Percentiles rank a stretch among this genome's conserved stretches.
phyloP scores from a whole-genome alignment of 2,113 vertebrate genomes.

The Spermophilus dauricus region DNA sequence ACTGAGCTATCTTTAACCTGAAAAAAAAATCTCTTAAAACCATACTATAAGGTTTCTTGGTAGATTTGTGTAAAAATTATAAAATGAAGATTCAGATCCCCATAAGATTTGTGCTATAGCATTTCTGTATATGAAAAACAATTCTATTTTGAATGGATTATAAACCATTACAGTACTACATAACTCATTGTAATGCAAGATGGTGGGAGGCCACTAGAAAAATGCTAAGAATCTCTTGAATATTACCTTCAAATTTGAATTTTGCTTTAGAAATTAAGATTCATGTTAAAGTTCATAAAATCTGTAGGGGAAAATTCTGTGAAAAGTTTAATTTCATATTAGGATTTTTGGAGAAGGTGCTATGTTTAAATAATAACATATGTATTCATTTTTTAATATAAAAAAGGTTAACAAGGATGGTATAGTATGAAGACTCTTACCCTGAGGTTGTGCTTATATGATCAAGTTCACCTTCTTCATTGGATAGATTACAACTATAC shows the following conservation, averaged over 20 bases:
- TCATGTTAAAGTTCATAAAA: background rate
- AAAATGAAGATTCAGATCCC: background rate
- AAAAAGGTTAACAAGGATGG: background rate
- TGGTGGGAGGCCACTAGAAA: background rate
- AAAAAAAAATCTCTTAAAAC: background rate
- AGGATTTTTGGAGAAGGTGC: background rate
- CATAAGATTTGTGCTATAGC: background rate
- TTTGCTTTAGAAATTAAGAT: background rate
- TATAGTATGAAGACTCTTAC: background rate
- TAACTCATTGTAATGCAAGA: background rate
- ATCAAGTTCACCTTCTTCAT: background rate
- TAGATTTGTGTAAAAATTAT: background rate
- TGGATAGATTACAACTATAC: background rate
- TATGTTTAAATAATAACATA: background rate
- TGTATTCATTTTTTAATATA: background rate
- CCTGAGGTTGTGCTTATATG: background rate
- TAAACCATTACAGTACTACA: background rate
- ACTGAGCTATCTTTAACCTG: background rate
- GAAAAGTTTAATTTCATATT: background rate
- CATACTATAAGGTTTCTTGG: background rate
- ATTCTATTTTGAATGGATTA: background rate
- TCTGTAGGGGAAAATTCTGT: background rate
- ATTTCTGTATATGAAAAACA: background rate
- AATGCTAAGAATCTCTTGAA: too few species aligned
- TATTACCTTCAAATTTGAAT: background rate